These are phyloP conservation scores for Diabrotica virgifera DNA, from an alignment of 1,140 invertebrate genomes.

Conservation along the genomic window DNA sequence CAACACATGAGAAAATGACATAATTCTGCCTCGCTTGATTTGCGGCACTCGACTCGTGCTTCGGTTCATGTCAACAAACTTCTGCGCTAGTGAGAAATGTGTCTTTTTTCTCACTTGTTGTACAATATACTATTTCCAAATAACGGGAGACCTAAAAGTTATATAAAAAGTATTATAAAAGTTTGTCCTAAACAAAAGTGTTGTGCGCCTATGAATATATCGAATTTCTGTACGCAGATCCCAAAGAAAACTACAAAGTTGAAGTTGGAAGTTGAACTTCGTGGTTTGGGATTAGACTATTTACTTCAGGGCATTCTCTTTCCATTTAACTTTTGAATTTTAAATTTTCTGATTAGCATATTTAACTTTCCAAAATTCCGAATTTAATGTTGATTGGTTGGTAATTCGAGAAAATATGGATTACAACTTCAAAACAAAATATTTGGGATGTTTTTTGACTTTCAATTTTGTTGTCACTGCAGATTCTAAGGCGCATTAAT, in stretches of 20 bases:
- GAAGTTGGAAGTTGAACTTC: background rate
- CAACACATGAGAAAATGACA: no score
- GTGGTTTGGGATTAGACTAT: conserved; percentile 1
- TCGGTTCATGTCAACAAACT: no score
- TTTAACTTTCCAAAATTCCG: background rate
- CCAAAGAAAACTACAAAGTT: background rate
- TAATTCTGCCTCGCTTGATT: no score
- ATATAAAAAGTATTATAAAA: no score
- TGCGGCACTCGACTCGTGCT: no score
- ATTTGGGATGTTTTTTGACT: no score
- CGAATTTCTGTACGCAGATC: background rate
- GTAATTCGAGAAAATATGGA: background rate
- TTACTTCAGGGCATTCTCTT: background rate
- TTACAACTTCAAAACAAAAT: background rate
- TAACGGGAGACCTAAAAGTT: no score
- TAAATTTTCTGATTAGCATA: conserved; percentile 1
- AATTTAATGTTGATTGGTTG: background rate
- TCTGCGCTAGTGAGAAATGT: no score
- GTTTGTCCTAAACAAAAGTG: background rate
- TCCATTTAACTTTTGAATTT: conserved; percentile 3
- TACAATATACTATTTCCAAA: no score
- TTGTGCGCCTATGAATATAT: conserved; percentile 2
- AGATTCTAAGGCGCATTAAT: no score
- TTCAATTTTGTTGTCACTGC: no score
- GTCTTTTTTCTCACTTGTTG: no score